Conservation (phyloP, 2,888 invertebrate genomes). For the Chrysolina haemoptera region DNA sequence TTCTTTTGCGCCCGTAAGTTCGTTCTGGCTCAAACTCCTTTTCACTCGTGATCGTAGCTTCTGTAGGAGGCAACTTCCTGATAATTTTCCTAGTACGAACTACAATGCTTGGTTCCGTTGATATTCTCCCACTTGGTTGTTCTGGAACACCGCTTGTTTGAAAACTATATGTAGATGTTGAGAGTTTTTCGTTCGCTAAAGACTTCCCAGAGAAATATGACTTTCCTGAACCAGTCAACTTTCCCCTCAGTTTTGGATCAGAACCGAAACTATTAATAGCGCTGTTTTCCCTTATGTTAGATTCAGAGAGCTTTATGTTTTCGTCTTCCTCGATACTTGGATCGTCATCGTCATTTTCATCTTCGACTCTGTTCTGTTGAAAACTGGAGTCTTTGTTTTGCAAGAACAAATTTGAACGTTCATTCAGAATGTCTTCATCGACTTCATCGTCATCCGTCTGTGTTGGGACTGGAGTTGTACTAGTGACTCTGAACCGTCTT, state of each 20-base stretch:
- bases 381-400: conserved; percentile 8
- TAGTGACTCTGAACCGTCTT: conserved; percentile 55
- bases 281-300: conserved; percentile 67
- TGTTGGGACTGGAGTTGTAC: conserved; percentile 29
- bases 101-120: conserved; percentile 58
- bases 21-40: conserved; percentile 38
- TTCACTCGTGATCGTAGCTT: conserved; percentile 23
- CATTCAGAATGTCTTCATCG: background rate
- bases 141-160: conserved; percentile 10
- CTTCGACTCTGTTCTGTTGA: conserved; percentile 25
- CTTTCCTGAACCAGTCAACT: conserved; percentile 42
- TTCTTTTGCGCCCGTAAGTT: conserved; percentile 54
- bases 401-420: background rate
- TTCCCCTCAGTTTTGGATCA: conserved; percentile 47
- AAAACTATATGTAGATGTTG: background rate
- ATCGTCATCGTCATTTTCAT: conserved; percentile 51
- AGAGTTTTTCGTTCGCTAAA: background rate
- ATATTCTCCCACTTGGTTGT: background rate
- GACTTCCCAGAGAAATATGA: conserved; percentile 25
- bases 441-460: conserved; percentile 40
- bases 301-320: conserved; percentile 69
- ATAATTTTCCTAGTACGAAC: conserved; percentile 63
- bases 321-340: conserved; percentile 64
- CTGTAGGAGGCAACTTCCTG: conserved; percentile 57
- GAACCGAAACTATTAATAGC: conserved; percentile 59